Evolutionary conservation across 2,797 vertebrate genomes (phyloP).

Genomic region (Choloepus didactylus): DNA sequence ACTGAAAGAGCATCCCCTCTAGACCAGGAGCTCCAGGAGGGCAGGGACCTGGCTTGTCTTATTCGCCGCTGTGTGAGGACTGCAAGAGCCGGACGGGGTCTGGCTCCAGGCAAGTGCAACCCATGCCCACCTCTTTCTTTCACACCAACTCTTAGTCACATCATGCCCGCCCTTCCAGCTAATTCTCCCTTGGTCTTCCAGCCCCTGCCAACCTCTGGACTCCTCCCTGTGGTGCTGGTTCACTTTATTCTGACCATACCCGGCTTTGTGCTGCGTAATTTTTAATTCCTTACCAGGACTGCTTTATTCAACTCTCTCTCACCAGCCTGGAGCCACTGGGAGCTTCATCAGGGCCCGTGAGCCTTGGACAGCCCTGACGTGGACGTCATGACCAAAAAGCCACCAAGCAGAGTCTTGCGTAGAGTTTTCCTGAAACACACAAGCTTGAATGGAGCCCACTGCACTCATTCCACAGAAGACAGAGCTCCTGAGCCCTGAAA

Average conservation of each 20-base stretch:
- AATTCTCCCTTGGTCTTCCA: background rate
- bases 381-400: background rate
- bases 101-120: background rate
- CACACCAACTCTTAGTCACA: background rate
- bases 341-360: accelerated
- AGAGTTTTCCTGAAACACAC: background rate
- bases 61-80: background rate
- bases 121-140: background rate
- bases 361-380: background rate
- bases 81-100: background rate
- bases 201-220: background rate
- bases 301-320: background rate
- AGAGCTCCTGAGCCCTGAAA: background rate
- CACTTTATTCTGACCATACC: background rate
- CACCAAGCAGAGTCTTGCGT: background rate
- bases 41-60: background rate
- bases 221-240: background rate
- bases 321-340: background rate
- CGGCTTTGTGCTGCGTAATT: background rate
- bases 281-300: background rate
- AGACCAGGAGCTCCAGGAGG: background rate
- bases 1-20: background rate
- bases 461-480: background rate
- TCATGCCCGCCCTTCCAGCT: background rate
- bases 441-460: background rate